These are phyloP conservation scores for Agrilus planipennis DNA, from an alignment of 1,140 invertebrate species.

Conservation along the genomic window DNA sequence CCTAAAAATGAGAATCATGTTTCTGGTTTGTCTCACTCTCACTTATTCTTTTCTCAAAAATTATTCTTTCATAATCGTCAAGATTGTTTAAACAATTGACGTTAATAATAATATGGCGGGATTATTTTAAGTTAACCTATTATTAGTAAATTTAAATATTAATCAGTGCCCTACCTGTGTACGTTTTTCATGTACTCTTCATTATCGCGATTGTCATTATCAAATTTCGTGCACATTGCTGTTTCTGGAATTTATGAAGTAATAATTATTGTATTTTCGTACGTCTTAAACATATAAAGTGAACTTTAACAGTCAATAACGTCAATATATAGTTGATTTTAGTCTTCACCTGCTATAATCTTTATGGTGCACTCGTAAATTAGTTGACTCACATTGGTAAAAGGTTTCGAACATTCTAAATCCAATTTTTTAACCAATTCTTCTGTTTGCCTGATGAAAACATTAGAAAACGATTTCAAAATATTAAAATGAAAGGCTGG, in stretches of 20 bases:
- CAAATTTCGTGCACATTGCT: not conserved
- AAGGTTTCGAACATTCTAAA: not conserved
- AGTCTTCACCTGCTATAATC: no score
- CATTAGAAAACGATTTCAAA: slow-evolving; percentile 6
- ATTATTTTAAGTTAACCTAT: not conserved
- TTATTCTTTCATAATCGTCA: no score
- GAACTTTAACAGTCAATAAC: not conserved
- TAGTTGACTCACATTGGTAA: not conserved
- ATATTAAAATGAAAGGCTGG: slow-evolving; percentile 11
- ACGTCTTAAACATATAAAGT: no score
- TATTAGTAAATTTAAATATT: not conserved
- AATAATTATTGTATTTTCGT: no score
- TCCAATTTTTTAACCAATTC: slow-evolving; percentile 2
- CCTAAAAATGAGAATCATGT: no score
- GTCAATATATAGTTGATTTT: no score
- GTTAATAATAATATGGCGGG: not conserved
- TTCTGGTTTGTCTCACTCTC: no score
- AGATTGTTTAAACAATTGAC: no score
- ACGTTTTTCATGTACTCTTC: slow-evolving; percentile 46
- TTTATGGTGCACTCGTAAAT: not conserved
- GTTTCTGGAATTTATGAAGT: slow-evolving; percentile 1
- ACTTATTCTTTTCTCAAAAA: no score
- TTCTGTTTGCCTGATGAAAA: slow-evolving; percentile 7
- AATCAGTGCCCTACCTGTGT: slow-evolving; percentile 16
- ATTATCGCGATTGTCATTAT: no score